These are phyloP conservation scores for Torymus aiolomorphi DNA, from an alignment of 2,888 invertebrate species.

Conservation along the genomic window DNA sequence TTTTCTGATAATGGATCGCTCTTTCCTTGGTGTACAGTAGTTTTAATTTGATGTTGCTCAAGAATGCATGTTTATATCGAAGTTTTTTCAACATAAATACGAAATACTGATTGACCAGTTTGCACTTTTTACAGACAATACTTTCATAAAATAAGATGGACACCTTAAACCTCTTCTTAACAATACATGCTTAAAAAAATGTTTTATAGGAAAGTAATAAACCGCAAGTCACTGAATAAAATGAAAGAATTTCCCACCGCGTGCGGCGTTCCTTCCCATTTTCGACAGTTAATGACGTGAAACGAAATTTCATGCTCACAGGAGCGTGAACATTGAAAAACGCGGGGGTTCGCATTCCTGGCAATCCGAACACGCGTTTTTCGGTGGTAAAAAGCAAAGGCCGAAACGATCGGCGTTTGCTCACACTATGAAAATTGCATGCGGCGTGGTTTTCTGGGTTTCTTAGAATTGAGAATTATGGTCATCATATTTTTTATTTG, in stretches of 20 bases:
- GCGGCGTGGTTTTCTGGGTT: conserved; percentile 26
- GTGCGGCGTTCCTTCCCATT: not conserved
- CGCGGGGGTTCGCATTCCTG: conserved; percentile 18
- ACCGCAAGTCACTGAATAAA: conserved; percentile 9
- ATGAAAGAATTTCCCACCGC: conserved; percentile 15
- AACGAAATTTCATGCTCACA: conserved; percentile 26
- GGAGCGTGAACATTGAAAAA: conserved; percentile 18
- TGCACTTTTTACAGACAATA: too few species aligned
- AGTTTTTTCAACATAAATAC: too few species aligned
- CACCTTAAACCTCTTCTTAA: too few species aligned
- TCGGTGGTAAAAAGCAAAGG: conserved; percentile 8
- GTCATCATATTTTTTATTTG: not conserved
- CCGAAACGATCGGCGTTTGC: conserved; percentile 12
- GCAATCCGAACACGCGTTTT: conserved; percentile 20
- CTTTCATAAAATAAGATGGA: too few species aligned
- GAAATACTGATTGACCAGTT: too few species aligned
- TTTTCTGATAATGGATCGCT: too few species aligned
- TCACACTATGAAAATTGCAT: conserved; percentile 34
- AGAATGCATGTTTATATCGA: not conserved
- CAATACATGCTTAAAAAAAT: not conserved
- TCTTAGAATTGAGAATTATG: conserved; percentile 15
- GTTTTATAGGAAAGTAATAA: conserved; percentile 7
- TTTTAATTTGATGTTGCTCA: conserved; percentile 9
- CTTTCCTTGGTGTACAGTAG: too few species aligned
- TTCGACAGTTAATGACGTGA: conserved; percentile 9